Percentiles rank a stretch among this genome's conserved stretches.
These are phyloP conservation scores for Plotosus lineatus DNA, from an alignment of 2,113 vertebrate genomes.

Conservation along the genomic window DNA sequence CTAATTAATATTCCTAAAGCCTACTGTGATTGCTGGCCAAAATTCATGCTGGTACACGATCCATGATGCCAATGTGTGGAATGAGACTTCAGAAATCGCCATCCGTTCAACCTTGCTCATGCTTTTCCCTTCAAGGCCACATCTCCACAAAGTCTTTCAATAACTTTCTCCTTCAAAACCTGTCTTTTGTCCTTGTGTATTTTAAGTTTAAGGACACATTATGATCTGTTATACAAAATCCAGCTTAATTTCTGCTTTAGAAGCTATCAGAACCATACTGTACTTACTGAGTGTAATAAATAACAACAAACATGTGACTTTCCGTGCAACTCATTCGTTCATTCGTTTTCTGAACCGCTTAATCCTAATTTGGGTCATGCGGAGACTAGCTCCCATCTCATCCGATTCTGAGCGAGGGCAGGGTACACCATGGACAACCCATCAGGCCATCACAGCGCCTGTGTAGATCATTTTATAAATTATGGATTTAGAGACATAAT, in stretches of 20 bases:
- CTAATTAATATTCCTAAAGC: conserved; percentile 10
- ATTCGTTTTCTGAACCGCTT: no score
- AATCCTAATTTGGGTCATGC: no score
- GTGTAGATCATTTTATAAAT: neutral
- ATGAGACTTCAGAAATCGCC: neutral
- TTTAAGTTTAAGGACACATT: neutral
- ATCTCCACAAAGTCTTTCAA: neutral
- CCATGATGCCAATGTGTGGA: neutral
- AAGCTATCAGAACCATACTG: neutral
- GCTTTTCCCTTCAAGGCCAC: neutral
- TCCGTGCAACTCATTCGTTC: neutral
- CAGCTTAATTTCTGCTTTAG: neutral
- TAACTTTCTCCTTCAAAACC: neutral
- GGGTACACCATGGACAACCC: no score
- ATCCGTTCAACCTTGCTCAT: neutral
- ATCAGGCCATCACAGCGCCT: no score
- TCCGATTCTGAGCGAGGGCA: no score
- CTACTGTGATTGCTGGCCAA: neutral
- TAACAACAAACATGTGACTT: neutral
- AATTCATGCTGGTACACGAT: neutral
- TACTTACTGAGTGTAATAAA: neutral
- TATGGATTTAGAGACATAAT: neutral
- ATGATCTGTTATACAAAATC: neutral
- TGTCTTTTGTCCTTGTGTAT: neutral
- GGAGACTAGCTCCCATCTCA: no score